Conservation (phyloP, 2,888 invertebrate species). For the Coelinius sp. region DNA sequence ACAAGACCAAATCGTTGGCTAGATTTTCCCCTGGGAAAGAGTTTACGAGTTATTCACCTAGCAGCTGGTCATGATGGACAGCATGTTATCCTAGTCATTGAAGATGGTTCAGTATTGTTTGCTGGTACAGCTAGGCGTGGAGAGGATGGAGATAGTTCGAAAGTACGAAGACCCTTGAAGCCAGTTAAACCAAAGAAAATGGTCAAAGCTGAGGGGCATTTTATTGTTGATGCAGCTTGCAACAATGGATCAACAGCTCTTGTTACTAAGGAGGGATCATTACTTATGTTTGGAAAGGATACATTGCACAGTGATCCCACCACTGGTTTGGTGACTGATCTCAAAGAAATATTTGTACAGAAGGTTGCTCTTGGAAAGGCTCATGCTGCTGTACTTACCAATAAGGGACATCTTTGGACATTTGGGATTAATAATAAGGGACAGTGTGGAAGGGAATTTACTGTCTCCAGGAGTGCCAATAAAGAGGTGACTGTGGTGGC, state of each 20-base stretch:
- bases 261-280: slow-evolving; percentile 89
- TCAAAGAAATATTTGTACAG: slow-evolving; percentile 80
- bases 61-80: slow-evolving; percentile 95
- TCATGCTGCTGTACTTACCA: slow-evolving; percentile 91
- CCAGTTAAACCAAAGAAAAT: slow-evolving; percentile 94
- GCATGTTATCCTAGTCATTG: slow-evolving; percentile 91
- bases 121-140: slow-evolving; percentile 89
- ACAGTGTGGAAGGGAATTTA: slow-evolving; percentile 93
- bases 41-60: slow-evolving; percentile 82
- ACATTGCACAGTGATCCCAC: slow-evolving; percentile 85
- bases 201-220: slow-evolving; percentile 88
- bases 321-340: slow-evolving; percentile 80
- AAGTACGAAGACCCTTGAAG: slow-evolving; percentile 85
- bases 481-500: slow-evolving; percentile 71
- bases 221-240: slow-evolving; percentile 87
- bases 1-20: slow-evolving; percentile 76
- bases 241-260: slow-evolving; percentile 96
- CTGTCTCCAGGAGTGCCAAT: slow-evolving; percentile 71
- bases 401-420: slow-evolving; percentile 91
- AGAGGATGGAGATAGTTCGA: slow-evolving; percentile 91
- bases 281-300: slow-evolving; percentile 96
- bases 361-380: slow-evolving; percentile 89
- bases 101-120: slow-evolving; percentile 92
- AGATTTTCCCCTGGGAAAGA: slow-evolving; percentile 79
- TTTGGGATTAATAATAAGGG: slow-evolving; percentile 99